Base-by-base conservation (phyloP, 2,888 invertebrate species). In the Lissocephala sabroskyi region DNA sequence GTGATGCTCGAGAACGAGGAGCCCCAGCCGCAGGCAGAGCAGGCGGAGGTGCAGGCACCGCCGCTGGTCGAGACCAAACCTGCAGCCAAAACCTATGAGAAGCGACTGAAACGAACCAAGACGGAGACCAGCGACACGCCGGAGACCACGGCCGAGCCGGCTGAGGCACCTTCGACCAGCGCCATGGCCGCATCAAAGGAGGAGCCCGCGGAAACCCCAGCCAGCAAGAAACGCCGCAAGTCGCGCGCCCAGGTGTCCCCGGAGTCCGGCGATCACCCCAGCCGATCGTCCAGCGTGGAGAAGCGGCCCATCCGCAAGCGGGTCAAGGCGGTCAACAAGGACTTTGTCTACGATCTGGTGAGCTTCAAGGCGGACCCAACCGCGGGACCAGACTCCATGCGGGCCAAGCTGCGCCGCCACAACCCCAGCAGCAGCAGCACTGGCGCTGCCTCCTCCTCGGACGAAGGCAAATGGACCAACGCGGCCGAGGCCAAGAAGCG, bases 291-390 rank as follows among this genome's bases (percentile, higher is more conserved):
- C 0, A 26, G 52, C 11, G 11, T 44, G 0, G 71, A 79, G 17
- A 82, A 79, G 44, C 85, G 90, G 57, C 90, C 91, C 1, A 87
- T 89, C 10, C 86, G 91, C 30, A 90, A 90, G 79, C 88, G 89
- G 56, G 86, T 89, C 1, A 90, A 89, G 80, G 87, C 87, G 6
- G 87, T 89, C 57, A 87, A 89, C 74, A 89, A 89, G 71, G 91
- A 92, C 83, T 92, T 91, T 79, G 89, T 91, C 62, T 92, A 91
- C 73, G 91, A 91, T 83, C 83, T 50, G 19, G 68, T 62, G 1
- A 59, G 62, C 17, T 70, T 76, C 29, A 88, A 88, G 45, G 67
- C 76, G 1, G 83, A 56, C 41, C 19, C 56, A 44, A 45, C 45
- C 7, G 18, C 43, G 11, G 44, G 56, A 3, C 48, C 49, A 1